Evolutionary conservation across 2,113 vertebrate species (phyloP).

Genomic region (Tachysurus fulvidraco): DNA sequence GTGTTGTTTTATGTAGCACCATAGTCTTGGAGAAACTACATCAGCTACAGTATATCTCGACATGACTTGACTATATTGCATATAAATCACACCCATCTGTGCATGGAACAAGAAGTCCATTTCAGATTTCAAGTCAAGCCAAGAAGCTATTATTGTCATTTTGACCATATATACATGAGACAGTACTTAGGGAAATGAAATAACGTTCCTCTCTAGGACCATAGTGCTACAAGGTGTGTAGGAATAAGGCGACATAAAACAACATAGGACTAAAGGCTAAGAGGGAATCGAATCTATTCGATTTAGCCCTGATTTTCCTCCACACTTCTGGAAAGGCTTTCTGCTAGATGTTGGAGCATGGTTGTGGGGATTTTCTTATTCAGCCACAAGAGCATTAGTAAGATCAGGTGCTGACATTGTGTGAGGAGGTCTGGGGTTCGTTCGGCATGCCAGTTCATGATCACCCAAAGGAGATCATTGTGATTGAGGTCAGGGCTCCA

Average conservation of each 20-base stretch:
- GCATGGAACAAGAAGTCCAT: background rate
- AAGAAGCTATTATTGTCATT: no score
- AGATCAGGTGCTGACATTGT: background rate
- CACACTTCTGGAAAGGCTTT: background rate
- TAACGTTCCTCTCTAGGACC: no score
- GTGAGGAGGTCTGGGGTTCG: background rate
- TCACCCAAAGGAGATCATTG: background rate
- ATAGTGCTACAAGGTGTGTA: no score
- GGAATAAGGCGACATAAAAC: no score
- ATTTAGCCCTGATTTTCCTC: background rate
- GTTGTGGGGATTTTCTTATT: background rate
- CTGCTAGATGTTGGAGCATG: background rate
- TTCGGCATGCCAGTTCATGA: background rate
- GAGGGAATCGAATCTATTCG: background rate
- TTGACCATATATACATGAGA: no score
- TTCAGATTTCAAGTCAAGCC: background rate
- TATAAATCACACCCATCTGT: background rate
- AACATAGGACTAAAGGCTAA: no score
- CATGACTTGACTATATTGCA: no score
- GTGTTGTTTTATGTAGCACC: no score
- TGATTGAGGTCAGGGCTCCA: background rate
- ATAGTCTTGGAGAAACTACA: no score
- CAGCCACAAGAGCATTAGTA: background rate
- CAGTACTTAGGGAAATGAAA: no score
- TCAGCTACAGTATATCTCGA: no score